These are phyloP conservation scores for Dugesia japonica DNA, from an alignment of 2,888 invertebrate genomes.

Conservation along the genomic window DNA sequence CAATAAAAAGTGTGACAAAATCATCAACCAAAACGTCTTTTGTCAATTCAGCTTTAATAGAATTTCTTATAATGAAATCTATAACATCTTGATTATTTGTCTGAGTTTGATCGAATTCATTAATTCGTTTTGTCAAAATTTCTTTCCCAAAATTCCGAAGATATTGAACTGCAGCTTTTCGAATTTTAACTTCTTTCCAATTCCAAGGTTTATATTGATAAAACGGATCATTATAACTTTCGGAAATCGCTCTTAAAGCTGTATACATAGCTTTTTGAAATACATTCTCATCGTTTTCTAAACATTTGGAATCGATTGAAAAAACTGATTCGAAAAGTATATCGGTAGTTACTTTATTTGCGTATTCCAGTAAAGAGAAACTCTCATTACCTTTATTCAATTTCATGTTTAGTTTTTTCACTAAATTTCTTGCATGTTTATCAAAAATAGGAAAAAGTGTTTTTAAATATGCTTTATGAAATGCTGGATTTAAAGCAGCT, in stretches of 20 bases:
- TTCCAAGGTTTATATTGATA: conserved; percentile 10
- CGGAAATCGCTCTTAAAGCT: neutral
- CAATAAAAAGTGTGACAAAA: conserved; percentile 36
- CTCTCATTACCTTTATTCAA: too few species aligned
- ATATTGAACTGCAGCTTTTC: neutral
- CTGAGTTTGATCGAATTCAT: neutral
- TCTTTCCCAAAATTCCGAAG: neutral
- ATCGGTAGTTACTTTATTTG: too few species aligned
- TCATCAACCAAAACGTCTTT: conserved; percentile 35
- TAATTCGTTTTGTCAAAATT: neutral
- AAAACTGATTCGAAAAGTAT: conserved; percentile 17
- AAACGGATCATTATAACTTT: neutral
- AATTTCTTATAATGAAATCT: neutral
- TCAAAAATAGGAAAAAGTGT: too few species aligned
- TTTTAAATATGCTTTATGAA: conserved; percentile 11
- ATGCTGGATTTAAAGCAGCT: conserved; percentile 32
- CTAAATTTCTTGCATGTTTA: too few species aligned
- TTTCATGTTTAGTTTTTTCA: too few species aligned
- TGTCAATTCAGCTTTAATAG: neutral
- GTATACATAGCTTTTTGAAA: neutral
- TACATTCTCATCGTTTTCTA: conserved; percentile 6
- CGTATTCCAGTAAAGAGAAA: too few species aligned
- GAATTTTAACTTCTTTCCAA: neutral
- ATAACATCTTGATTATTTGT: neutral
- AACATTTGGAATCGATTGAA: neutral